These are phyloP conservation scores for Thelaira solivaga DNA, from an alignment of 2,888 invertebrate species.

Conservation along the genomic window DNA sequence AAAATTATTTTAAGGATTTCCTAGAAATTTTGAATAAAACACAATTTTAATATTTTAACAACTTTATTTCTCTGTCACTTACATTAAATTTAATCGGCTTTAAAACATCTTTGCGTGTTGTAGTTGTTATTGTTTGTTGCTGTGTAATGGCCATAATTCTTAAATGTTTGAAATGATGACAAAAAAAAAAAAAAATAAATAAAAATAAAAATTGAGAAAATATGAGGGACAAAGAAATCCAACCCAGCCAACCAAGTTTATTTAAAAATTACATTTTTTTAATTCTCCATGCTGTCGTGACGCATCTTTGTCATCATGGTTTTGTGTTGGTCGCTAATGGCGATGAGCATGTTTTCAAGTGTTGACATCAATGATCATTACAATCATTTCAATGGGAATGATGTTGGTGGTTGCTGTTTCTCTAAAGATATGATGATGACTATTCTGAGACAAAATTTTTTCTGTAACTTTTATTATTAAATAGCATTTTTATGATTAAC, in stretches of 20 bases:
- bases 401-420: background rate
- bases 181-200: background rate
- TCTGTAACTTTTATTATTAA: too few species aligned
- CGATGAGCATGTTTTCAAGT: background rate
- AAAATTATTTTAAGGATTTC: conserved; percentile 28
- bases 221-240: background rate
- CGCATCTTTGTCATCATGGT: background rate
- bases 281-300: background rate
- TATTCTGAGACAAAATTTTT: too few species aligned
- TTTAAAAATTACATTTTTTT: too few species aligned
- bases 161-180: background rate
- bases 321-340: background rate
- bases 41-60: conserved; percentile 29
- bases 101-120: background rate
- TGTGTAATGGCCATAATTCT: conserved; percentile 11
- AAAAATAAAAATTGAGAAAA: background rate
- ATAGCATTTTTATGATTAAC: conserved; percentile 8
- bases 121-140: background rate
- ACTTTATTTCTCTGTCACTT: background rate
- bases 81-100: conserved; percentile 20
- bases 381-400: too few species aligned
- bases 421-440: too few species aligned
- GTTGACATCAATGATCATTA: conserved; percentile 9
- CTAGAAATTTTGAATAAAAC: conserved; percentile 28
- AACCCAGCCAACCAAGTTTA: background rate